Evolutionary conservation across 2,113 vertebrate genomes (phyloP), one percentile per base, ranked within the genome.

Genomic region (Tychaedon coryphoeus): DNA sequence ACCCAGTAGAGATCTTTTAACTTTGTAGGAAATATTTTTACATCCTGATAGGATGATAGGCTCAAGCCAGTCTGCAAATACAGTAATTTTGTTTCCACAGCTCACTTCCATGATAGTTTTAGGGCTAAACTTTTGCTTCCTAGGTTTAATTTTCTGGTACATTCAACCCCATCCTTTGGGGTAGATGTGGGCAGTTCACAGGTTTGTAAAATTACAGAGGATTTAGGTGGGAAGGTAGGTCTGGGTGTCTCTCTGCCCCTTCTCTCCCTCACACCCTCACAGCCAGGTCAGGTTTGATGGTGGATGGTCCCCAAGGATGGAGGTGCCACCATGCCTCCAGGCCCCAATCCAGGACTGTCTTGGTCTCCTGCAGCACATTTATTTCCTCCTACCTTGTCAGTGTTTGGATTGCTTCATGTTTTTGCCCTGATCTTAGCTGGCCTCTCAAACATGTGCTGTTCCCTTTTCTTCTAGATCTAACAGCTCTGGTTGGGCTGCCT

Each of bases 21-120:
- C 51, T 85, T 62, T 56, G 43, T 60, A 94, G 90, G 78, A 94
- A 93, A 76, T 78, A 93, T 83, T 73, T 90, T 60, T 70, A 67
- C 62, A 60, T 93, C 93, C 81, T 66, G 66, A 76, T 34, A 85
- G 78, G 89, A 79, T 45, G 54, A 53, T 4, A 42, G 24, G 33
- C 56, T 88, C 38, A 48, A 81, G 70, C 15, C 48, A 87, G 15
- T n/a, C 48, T 91, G 36, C 61, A 87, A 86, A 79, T 56, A 34
- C 23, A 70, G 54, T 61, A 0, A 19, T 45, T 77, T 92, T 80
- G 40, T 80, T 95, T 76, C 31, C 38, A 67, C 33, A 51, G 43
- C 29, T 90, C 74, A 70, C 60, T 76, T 79, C 51, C 1, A 0
- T 58, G 23, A 62, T 12, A 31, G 57, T 80, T 90, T 92, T 58